Conservation (phyloP, 2,888 invertebrate genomes). For the Desoria tigrina region DNA sequence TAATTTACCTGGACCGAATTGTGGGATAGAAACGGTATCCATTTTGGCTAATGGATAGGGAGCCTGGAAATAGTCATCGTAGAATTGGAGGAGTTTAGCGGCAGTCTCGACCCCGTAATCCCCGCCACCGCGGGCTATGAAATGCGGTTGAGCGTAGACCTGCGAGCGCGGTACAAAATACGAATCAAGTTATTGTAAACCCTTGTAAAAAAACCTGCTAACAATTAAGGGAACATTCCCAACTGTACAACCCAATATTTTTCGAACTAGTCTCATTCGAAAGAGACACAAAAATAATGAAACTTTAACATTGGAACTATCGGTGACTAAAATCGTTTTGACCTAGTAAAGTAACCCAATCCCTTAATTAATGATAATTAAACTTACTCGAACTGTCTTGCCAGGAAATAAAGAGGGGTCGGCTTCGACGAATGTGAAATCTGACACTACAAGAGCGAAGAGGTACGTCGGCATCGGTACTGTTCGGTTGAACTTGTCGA, state of each 20-base stretch:
- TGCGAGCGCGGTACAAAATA: no score
- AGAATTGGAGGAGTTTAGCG: conserved; percentile 1
- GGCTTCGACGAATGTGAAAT: conserved; percentile 16
- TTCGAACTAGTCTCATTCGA: no score
- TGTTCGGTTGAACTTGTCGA: conserved; percentile 11
- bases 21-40: conserved; percentile 2
- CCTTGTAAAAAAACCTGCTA: background rate
- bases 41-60: conserved; percentile 11
- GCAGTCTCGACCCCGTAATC: background rate
- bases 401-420: background rate
- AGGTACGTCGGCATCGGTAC: conserved; percentile 20
- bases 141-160: conserved; percentile 10
- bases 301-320: no score
- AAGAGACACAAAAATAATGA: no score
- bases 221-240: no score
- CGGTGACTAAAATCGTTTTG: no score
- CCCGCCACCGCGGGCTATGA: conserved; percentile 4
- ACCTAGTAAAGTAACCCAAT: no score
- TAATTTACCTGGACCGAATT: background rate
- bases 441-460: conserved; percentile 24
- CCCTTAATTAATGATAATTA: background rate
- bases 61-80: conserved; percentile 5
- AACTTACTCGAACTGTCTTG: conserved; percentile 10
- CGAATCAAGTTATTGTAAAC: no score
- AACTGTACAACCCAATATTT: no score